Evolutionary conservation across 1,140 invertebrate species (phyloP), one percentile per base, ranked within the genome.

Genomic region (Aphelenchoides avenae): DNA sequence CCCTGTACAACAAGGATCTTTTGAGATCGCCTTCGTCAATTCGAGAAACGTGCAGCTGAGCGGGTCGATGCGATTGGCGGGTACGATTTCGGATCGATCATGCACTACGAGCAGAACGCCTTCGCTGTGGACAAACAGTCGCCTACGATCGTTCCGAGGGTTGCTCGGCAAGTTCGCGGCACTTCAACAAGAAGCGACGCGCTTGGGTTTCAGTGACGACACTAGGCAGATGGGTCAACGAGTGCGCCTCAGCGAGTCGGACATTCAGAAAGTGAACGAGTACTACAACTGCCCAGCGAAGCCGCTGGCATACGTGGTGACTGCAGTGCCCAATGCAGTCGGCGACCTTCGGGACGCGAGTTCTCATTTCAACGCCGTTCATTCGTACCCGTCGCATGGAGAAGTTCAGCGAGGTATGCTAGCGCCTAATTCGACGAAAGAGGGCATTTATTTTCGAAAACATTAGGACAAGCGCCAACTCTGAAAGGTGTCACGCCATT

Each of bases 81-180:
- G 1, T 61, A 61, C 34, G 57, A 61, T 49, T 50, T 61, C 27
- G 15, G 11, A 3, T 64, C 60, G 3, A 61, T 61, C 24, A 30
- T 61, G 41, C 57, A 61, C 24, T 61, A 61, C 27, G 57, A 61
- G 41, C n/a, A 22, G 29, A 61, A 40, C 5, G 57, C 57, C 20
- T 61, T 61, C 50, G 57, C 57, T 1, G 27, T 61, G 0, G 57
- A 59, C 46, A 58, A 58, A 36, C 9, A n/a, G 13, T 37, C 15
- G 5, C 57, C 57, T 0, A 59, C 57, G 26, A 59, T 59, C 22
- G 27, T 59, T 5, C 39, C 57, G 5, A 58, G 31, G 20, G 3
- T 53, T 4, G 1, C 27, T 18, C 37, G 27, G 31, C 30, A 54
- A 39, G 20, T 7, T 20, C n/a, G n/a, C n/a, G n/a, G n/a, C n/a